Conservation (phyloP, 1,140 invertebrate species). For the Coelopa frigida region DNA sequence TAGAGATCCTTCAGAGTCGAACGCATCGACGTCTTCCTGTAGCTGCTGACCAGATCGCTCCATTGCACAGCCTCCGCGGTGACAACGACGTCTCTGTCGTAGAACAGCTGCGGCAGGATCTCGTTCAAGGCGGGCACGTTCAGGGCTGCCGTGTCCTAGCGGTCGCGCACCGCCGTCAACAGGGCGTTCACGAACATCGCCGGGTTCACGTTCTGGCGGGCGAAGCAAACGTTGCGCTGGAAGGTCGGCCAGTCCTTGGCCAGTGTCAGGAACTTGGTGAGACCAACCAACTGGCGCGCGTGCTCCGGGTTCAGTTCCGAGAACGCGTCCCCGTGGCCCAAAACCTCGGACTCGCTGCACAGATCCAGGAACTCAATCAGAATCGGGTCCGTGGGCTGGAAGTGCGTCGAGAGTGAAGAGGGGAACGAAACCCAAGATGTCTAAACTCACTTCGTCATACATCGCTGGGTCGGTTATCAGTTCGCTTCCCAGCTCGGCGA, state of each 20-base stretch:
- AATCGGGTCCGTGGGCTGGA: constrained; percentile 17
- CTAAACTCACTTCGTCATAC: constrained; percentile 2
- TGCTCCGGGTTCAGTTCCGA: constrained; percentile 10
- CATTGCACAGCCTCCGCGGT: constrained; percentile 12
- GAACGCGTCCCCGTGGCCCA: not conserved
- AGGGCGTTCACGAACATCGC: constrained; percentile 29
- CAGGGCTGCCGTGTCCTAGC: constrained; percentile 23
- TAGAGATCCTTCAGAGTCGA: too few relatives aligned
- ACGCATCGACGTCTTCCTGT: too few relatives aligned
- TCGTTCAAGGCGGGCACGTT: constrained; percentile 30
- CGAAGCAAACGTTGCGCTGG: constrained; percentile 24
- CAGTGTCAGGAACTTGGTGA: constrained; percentile 21
- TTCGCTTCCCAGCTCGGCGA: constrained; percentile 42
- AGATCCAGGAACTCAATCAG: constrained; percentile 20
- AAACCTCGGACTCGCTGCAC: constrained; percentile 46
- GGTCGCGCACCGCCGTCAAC: constrained; percentile 24
- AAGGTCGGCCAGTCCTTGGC: constrained; percentile 26
- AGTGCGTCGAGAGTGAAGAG: too few relatives aligned
- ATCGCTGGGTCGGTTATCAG: not conserved
- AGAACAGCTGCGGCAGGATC: constrained; percentile 25
- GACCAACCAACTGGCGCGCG: constrained; percentile 11
- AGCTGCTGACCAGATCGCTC: constrained; percentile 3
- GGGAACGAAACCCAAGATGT: not conserved
- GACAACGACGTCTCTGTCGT: constrained; percentile 20
- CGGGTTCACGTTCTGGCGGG: constrained; percentile 27